Conservation (phyloP, 2,797 vertebrate species). For the Enteromius unitaeniatus region DNA sequence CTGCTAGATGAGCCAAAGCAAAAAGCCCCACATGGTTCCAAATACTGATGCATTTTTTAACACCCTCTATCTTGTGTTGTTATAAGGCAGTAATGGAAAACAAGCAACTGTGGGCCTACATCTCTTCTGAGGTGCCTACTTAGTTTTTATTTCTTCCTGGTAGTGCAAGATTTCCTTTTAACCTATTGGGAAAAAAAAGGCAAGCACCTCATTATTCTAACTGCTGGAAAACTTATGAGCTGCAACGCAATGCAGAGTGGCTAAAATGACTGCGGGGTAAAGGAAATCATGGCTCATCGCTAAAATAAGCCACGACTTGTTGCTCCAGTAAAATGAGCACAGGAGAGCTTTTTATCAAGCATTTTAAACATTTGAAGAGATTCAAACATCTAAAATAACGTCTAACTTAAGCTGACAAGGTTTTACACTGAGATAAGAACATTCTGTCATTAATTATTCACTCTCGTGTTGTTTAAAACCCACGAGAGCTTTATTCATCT, state of each 20-base stretch:
- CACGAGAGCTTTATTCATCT: not conserved
- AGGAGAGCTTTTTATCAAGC: not conserved
- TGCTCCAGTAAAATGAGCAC: conserved; percentile 16
- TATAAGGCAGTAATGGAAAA: conserved; percentile 9
- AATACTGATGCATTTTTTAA: conserved; percentile 22
- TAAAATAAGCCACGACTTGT: conserved; percentile 38
- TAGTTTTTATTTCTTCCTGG: not conserved
- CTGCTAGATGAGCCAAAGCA: not conserved
- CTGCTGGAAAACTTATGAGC: not conserved
- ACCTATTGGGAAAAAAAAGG: not conserved
- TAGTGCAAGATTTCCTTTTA: not conserved
- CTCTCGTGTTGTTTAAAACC: not conserved
- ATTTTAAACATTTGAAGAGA: not conserved
- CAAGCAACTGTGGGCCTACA: conserved; percentile 1
- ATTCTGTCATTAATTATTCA: not conserved
- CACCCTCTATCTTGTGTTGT: conserved; percentile 16
- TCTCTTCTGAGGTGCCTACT: not conserved
- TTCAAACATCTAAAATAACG: not conserved
- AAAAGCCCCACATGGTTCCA: not conserved
- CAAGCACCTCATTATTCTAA: not conserved
- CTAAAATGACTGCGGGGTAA: not conserved
- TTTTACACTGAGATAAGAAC: not conserved
- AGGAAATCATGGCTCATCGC: conserved; percentile 35
- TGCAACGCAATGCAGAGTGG: not conserved
- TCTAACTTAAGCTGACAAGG: not conserved